Percentiles rank a stretch among this genome's conserved stretches.
These are phyloP conservation scores for Gryllus longicercus DNA, from an alignment of 2,888 invertebrate species.

Conservation along the genomic window DNA sequence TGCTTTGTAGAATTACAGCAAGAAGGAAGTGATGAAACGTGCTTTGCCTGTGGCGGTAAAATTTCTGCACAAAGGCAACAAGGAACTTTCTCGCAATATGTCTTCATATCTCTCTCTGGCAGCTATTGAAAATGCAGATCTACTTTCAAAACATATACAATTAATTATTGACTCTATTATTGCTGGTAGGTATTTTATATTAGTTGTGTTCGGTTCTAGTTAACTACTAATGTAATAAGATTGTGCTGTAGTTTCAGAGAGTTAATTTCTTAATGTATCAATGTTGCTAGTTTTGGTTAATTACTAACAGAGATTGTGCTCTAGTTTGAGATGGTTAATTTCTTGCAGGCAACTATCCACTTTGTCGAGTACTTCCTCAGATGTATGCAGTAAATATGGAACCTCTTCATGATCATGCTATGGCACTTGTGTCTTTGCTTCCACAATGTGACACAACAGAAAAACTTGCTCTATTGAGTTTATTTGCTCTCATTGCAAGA, in stretches of 20 bases:
- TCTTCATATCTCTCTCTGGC: conserved; percentile 89
- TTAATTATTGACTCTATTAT: conserved; percentile 88
- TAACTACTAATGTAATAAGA: no score
- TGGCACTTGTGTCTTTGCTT: conserved; percentile 74
- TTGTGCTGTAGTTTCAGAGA: no score
- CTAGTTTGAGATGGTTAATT: neutral
- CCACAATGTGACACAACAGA: conserved; percentile 83
- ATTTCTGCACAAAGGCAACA: conserved; percentile 85
- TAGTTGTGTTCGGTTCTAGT: no score
- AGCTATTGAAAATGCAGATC: conserved; percentile 82
- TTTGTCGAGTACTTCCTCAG: conserved; percentile 84
- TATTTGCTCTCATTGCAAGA: conserved; percentile 79
- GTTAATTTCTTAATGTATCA: no score
- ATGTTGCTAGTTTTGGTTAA: no score
- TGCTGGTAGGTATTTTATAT: conserved; percentile 56
- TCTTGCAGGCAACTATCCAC: conserved; percentile 73
- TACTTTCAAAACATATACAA: conserved; percentile 82
- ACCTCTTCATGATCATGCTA: conserved; percentile 79
- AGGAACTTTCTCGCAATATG: conserved; percentile 83
- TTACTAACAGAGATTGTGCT: no score
- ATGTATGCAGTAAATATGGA: conserved; percentile 85
- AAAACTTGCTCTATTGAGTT: conserved; percentile 75
- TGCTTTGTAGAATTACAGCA: conserved; percentile 62
- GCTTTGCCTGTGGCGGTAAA: conserved; percentile 88
- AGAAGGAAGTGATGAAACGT: conserved; percentile 71